Percentiles rank a stretch among this genome's conserved stretches.
These are phyloP conservation scores for Euproctis similis DNA, from an alignment of 2,888 invertebrate genomes.

Conservation along the genomic window DNA sequence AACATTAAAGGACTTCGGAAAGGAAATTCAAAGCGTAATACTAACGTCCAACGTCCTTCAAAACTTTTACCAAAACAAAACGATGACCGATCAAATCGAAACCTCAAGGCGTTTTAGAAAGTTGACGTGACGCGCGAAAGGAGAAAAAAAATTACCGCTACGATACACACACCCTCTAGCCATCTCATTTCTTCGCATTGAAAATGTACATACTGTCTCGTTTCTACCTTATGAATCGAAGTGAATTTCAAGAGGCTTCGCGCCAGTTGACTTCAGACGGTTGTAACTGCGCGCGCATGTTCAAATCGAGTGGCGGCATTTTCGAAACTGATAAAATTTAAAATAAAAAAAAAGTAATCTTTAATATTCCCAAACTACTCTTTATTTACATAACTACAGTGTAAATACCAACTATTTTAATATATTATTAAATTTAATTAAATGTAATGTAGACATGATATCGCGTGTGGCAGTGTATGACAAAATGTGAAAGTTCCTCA, in stretches of 20 bases:
- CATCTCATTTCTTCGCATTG: conserved; percentile 33
- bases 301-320: conserved; percentile 34
- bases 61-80: conserved; percentile 26
- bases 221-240: conserved; percentile 42
- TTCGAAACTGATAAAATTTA: conserved; percentile 25
- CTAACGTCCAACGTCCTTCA: too few relatives aligned
- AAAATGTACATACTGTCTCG: conserved; percentile 31
- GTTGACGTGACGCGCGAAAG: conserved; percentile 69
- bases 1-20: too few relatives aligned
- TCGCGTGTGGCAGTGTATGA: conserved; percentile 33
- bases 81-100: conserved; percentile 40
- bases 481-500: conserved; percentile 59
- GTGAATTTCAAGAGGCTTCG: conserved; percentile 38
- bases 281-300: conserved; percentile 48
- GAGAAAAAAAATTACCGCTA: conserved; percentile 73
- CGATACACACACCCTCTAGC: conserved; percentile 39
- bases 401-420: too few relatives aligned
- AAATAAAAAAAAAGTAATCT: conserved; percentile 8
- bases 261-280: conserved; percentile 49
- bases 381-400: too few relatives aligned
- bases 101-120: conserved; percentile 67
- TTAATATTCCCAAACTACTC: conserved; percentile 5
- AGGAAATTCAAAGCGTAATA: too few relatives aligned
- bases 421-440: conserved; percentile 7
- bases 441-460: conserved; percentile 18